phyloP scores from a whole-genome alignment of 2,888 invertebrate species.

The Bibio marci region DNA sequence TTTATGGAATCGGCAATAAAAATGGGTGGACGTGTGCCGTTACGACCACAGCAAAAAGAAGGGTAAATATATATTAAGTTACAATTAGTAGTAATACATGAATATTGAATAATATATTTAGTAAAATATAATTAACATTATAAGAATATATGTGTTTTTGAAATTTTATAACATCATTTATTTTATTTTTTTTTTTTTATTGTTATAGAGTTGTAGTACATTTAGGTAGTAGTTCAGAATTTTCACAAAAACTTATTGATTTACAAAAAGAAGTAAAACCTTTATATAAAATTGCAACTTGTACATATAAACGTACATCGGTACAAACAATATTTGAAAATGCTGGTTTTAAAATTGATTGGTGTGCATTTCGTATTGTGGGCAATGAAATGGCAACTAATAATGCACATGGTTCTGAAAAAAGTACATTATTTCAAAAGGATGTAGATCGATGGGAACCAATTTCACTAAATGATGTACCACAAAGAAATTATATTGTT shows the following conservation, averaged over 20 bases:
- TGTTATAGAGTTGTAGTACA: slow-evolving; percentile 62
- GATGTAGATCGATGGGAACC: slow-evolving; percentile 35
- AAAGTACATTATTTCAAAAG: slow-evolving; percentile 20
- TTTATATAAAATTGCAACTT: slow-evolving; percentile 55
- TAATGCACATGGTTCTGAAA: slow-evolving; percentile 17
- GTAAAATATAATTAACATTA: neutral
- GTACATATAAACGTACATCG: slow-evolving; percentile 73
- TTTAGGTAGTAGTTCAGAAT: slow-evolving; percentile 56
- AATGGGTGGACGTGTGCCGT: slow-evolving; percentile 64
- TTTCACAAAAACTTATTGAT: slow-evolving; percentile 37
- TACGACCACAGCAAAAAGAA: slow-evolving; percentile 70
- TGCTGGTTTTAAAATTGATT: slow-evolving; percentile 63
- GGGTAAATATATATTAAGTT: slow-evolving; percentile 38
- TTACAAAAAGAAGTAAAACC: slow-evolving; percentile 64
- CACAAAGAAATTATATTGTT: slow-evolving; percentile 47
- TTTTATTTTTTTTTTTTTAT: slow-evolving; percentile 4
- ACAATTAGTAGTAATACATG: slow-evolving; percentile 9
- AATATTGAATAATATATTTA: neutral
- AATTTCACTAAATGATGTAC: slow-evolving; percentile 36
- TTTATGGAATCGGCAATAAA: slow-evolving; percentile 74
- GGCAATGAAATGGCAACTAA: slow-evolving; percentile 19
- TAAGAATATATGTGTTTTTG: neutral
- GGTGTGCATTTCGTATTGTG: slow-evolving; percentile 78
- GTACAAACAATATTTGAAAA: slow-evolving; percentile 69
- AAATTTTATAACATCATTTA: neutral